Evolutionary conservation across 2,888 invertebrate genomes (phyloP).

Genomic region (Pseudoips prasinana): DNA sequence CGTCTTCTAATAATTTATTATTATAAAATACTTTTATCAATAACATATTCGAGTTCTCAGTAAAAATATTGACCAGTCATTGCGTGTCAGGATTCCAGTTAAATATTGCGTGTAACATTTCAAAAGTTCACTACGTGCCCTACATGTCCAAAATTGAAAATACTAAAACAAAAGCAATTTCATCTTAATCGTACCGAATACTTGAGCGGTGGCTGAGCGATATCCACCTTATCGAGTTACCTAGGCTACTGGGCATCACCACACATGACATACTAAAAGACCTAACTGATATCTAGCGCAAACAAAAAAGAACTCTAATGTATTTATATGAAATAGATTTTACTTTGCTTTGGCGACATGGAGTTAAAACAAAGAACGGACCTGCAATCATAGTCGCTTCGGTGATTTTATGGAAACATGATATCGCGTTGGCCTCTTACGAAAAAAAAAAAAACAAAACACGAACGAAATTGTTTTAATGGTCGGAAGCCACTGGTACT

Average conservation of each 20-base stretch:
- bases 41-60: too few species aligned
- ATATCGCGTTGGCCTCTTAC: constrained; percentile 77
- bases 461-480: constrained; percentile 80
- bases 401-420: constrained; percentile 80
- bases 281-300: constrained; percentile 26
- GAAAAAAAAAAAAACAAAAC: constrained; percentile 73
- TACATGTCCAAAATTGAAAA: constrained; percentile 51
- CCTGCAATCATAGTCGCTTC: constrained; percentile 74
- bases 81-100: too few species aligned
- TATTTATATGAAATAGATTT: background rate
- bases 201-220: constrained; percentile 73
- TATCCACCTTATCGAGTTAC: constrained; percentile 79
- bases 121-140: constrained; percentile 29
- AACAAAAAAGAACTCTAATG: constrained; percentile 29
- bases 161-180: constrained; percentile 69
- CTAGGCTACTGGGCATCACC: constrained; percentile 79
- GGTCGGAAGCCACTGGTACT: constrained; percentile 69
- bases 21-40: too few species aligned
- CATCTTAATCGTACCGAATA: constrained; percentile 78
- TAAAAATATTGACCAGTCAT: too few species aligned
- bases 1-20: too few species aligned
- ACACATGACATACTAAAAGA: constrained; percentile 32
- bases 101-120: constrained; percentile 4
- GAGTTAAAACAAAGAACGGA: constrained; percentile 56
- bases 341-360: background rate